Percentiles rank a stretch among this genome's conserved stretches.
These are phyloP conservation scores for Florisuga fusca DNA, from an alignment of 2,797 vertebrate species.

Conservation along the genomic window DNA sequence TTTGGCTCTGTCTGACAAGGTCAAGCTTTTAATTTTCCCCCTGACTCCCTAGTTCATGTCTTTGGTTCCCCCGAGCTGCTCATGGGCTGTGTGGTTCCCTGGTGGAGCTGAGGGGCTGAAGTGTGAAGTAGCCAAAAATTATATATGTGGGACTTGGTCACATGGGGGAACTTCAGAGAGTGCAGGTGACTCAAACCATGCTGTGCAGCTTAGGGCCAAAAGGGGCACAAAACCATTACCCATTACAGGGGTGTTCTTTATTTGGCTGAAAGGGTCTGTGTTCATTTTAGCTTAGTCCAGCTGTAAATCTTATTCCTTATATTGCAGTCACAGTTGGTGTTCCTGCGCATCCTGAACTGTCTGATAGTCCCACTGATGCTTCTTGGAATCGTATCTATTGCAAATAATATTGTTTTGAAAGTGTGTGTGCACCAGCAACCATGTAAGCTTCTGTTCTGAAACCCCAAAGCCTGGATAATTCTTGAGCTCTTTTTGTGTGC, in stretches of 20 bases:
- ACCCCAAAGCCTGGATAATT: not conserved
- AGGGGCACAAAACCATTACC: not conserved
- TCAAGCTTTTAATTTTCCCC: not conserved
- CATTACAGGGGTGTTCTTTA: not conserved
- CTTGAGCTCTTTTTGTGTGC: not conserved
- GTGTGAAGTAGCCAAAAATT: not conserved
- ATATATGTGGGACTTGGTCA: fast-evolving
- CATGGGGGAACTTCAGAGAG: not conserved
- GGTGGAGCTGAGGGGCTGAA: not conserved
- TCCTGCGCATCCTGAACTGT: not conserved
- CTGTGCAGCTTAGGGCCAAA: not conserved
- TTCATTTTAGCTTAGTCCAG: not conserved
- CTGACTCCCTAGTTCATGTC: not conserved
- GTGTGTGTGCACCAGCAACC: not conserved
- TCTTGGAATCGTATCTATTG: not conserved
- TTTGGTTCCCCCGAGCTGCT: not conserved
- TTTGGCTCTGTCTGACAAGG: not conserved
- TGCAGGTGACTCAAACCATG: not conserved
- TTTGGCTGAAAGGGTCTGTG: not conserved
- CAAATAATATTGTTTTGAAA: not conserved
- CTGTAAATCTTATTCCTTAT: not conserved
- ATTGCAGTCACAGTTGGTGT: not conserved
- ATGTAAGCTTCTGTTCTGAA: not conserved
- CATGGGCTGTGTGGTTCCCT: fast-evolving
- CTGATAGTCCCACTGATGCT: not conserved